Evolutionary conservation across 2,113 vertebrate genomes (phyloP), one percentile per base, ranked within the genome.

Genomic region (Hiodon alosoides): DNA sequence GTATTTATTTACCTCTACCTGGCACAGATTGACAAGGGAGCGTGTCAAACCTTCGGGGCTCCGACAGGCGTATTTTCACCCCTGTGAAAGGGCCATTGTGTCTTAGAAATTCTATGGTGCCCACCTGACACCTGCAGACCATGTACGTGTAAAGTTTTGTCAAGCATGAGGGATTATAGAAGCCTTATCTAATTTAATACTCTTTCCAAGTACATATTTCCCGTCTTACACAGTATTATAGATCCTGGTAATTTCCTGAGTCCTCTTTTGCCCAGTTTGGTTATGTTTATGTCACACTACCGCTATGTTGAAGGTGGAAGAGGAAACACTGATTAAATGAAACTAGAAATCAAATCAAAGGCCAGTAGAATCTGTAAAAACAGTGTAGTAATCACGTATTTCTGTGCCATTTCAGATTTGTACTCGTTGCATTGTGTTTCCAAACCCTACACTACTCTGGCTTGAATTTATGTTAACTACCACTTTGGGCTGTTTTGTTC

Each of bases 1-100:
- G 59, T 72, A 47, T 72, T 72, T 72, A 72, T 72, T 72, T 72
- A 62, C 59, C 48, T 52, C 10, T 61, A 47, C 51, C 59, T 48
- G 46, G 46, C 11, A 6, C 71, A 47, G 71, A 52, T 48, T 7
- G 48, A 61, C 6, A 48, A 48, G 48, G 57, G 71, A 46, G 4
- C 47, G 50, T 13, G 50, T 16, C 59, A 62, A 47, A 48, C 58
- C 14, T 16, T 62, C 47, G 57, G 14, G 50, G 46, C 31, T 48
- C 5, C 1, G 7, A 2, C 7, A 4, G 3, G 61, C 9, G 4
- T 64, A 5, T 60, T 31, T 60, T 61, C 13, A 8, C 3, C 31
- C 47, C 59, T 51, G 2, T 72, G 59, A 72, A 72, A 72, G 71
- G 52, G 48, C 47, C 59, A 62, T 62, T 72, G 71, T 72, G n/a